Percentiles rank a stretch among this genome's conserved stretches.
Conservation (phyloP, 2,797 vertebrate species). For the Rhinichthys osculus region DNA sequence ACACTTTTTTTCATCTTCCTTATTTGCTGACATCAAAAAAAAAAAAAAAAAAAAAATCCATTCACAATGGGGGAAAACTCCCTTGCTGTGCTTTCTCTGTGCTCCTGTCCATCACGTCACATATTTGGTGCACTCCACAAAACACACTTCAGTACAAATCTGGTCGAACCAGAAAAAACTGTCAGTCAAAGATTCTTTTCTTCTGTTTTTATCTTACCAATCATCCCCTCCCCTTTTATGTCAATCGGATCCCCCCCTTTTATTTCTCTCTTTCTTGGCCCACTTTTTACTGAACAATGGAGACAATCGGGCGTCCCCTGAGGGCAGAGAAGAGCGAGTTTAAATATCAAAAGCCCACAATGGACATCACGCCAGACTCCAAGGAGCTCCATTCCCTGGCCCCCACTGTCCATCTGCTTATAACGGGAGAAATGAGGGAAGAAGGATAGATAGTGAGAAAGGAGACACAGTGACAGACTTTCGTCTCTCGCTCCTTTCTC, state of each 20-base stretch:
- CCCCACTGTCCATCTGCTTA: slow-evolving; percentile 78
- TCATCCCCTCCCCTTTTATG: slow-evolving; percentile 46
- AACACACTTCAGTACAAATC: slow-evolving; percentile 49
- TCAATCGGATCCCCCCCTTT: slow-evolving; percentile 64
- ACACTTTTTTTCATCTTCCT: neutral
- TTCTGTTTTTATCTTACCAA: slow-evolving; percentile 10
- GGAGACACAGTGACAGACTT: slow-evolving; percentile 51
- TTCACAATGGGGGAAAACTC: slow-evolving; percentile 3
- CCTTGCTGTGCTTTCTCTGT: slow-evolving; percentile 18
- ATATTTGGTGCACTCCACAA: slow-evolving; percentile 30
- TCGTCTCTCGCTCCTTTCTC: slow-evolving; percentile 35
- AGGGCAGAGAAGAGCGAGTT: slow-evolving; percentile 70
- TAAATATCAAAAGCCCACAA: slow-evolving; percentile 76
- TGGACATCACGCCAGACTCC: slow-evolving; percentile 62
- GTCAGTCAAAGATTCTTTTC: slow-evolving; percentile 41
- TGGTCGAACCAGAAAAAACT: slow-evolving; percentile 35
- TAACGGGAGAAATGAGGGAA: slow-evolving; percentile 50
- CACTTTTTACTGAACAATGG: slow-evolving; percentile 78
- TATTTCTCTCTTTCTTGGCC: slow-evolving; percentile 70
- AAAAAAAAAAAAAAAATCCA: slow-evolving; percentile 30
- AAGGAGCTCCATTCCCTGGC: slow-evolving; percentile 59
- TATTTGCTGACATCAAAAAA: slow-evolving; percentile 34
- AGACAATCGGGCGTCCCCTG: slow-evolving; percentile 70
- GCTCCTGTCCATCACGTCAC: slow-evolving; percentile 25
- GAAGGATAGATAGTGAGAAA: slow-evolving; percentile 55